phyloP scores from a whole-genome alignment of 1,140 invertebrate species.

The Zaprionus ghesquierei region DNA sequence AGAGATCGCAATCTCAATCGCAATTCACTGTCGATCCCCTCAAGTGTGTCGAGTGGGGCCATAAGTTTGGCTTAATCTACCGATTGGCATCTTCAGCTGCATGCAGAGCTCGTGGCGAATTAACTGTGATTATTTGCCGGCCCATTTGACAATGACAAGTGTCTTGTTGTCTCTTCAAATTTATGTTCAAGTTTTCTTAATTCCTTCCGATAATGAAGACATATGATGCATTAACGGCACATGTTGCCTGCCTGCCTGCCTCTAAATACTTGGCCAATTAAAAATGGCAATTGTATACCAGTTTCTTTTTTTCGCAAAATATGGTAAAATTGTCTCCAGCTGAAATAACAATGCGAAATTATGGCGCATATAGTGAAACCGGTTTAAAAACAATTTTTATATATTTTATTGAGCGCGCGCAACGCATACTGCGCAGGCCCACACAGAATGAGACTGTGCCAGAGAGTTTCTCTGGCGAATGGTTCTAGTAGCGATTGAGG shows the following conservation, averaged over 20 bases:
- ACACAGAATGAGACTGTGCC: conserved; percentile 28
- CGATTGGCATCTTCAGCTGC: conserved; percentile 36
- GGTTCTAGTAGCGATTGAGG: conserved; percentile 30
- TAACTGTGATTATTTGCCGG: conserved; percentile 38
- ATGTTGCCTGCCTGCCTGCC: conserved; percentile 10
- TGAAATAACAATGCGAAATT: conserved; percentile 65
- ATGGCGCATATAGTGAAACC: conserved; percentile 54
- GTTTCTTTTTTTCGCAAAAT: conserved; percentile 61
- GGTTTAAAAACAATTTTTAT: conserved; percentile 47
- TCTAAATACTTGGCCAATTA: conserved; percentile 46
- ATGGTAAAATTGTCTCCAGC: conserved; percentile 44
- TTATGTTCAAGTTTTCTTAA: conserved; percentile 25
- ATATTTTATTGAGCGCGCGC: conserved; percentile 43
- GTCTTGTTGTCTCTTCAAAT: conserved; percentile 1
- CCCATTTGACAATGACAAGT: conserved; percentile 17
- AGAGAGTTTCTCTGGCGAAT: neutral
- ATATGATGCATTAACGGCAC: conserved; percentile 54
- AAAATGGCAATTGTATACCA: conserved; percentile 43
- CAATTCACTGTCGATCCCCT: conserved; percentile 52
- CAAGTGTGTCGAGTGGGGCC: conserved; percentile 50
- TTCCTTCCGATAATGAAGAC: conserved; percentile 58
- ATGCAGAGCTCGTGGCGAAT: conserved; percentile 30
- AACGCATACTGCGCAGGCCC: conserved; percentile 56
- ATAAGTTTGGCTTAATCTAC: conserved; percentile 60
- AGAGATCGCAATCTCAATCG: conserved; percentile 40